Conservation (phyloP, 2,797 vertebrate species). For the Pristis pectinata region DNA sequence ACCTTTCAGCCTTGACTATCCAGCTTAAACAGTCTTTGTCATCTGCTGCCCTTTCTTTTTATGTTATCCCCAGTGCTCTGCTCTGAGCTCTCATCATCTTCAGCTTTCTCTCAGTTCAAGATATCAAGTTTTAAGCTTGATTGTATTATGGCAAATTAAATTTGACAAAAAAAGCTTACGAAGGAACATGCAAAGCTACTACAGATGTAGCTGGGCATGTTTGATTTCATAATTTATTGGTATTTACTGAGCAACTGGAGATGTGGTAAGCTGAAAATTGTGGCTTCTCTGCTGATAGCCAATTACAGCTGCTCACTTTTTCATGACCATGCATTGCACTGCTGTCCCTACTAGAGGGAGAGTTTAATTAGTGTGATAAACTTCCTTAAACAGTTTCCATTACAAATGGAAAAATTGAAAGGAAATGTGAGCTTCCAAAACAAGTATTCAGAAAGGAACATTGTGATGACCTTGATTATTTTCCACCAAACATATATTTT, state of each 20-base stretch:
- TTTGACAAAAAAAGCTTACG: not conserved
- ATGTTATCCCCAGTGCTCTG: too few relatives aligned
- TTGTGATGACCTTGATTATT: not conserved
- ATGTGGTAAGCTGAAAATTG: not conserved
- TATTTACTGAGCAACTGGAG: not conserved
- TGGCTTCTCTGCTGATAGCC: not conserved
- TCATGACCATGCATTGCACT: not conserved
- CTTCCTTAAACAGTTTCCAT: not conserved
- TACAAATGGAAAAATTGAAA: not conserved
- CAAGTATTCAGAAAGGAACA: too few relatives aligned
- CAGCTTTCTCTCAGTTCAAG: too few relatives aligned
- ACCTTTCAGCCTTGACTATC: too few relatives aligned
- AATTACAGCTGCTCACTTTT: not conserved
- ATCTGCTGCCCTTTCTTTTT: too few relatives aligned
- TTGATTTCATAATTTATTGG: not conserved
- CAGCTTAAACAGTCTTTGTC: too few relatives aligned
- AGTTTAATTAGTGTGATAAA: not conserved
- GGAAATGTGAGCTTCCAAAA: too few relatives aligned
- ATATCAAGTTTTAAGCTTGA: not conserved
- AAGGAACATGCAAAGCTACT: not conserved
- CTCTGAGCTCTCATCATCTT: too few relatives aligned
- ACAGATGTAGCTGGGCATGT: not conserved
- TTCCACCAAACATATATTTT: not conserved
- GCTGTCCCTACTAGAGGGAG: not conserved
- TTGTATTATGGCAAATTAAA: not conserved